Percentiles rank a stretch among this genome's conserved stretches.
These are phyloP conservation scores for Telenomus remus DNA, from an alignment of 1,140 invertebrate genomes.

Conservation along the genomic window DNA sequence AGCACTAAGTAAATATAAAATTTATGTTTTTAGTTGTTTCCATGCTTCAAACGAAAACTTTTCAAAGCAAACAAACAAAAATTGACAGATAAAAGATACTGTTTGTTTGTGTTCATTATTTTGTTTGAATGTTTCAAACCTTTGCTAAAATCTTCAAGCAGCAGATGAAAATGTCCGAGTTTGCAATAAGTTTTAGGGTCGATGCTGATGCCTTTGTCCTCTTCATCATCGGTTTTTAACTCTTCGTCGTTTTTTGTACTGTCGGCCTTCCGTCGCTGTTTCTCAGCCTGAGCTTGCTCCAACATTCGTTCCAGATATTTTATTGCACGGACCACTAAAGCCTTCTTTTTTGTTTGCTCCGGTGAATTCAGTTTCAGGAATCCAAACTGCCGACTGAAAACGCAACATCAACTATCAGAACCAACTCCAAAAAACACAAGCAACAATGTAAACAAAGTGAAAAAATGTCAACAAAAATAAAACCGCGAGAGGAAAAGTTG, in stretches of 20 bases:
- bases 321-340: constrained; percentile 86
- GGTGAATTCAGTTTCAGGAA: constrained; percentile 86
- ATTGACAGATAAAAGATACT: too few species aligned
- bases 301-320: constrained; percentile 90
- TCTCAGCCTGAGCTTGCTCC: constrained; percentile 83
- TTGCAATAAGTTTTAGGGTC: constrained; percentile 95
- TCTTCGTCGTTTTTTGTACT: constrained; percentile 73
- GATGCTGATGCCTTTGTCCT: constrained; percentile 83
- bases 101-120: too few species aligned
- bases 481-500: too few species aligned
- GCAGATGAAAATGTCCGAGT: constrained; percentile 93
- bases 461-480: too few species aligned
- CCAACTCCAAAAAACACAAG: background rate
- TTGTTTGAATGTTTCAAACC: constrained; percentile 79
- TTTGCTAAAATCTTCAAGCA: constrained; percentile 93
- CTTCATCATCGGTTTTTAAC: constrained; percentile 76
- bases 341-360: constrained; percentile 86
- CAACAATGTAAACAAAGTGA: too few species aligned
- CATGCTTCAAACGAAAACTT: too few species aligned
- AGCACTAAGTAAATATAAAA: too few species aligned
- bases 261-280: constrained; percentile 73
- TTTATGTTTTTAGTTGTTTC: too few species aligned
- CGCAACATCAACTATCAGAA: background rate
- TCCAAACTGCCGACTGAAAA: constrained; percentile 88
- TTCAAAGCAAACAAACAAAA: too few species aligned